These are phyloP conservation scores for Apodemus speciosus DNA, from an alignment of 2,113 vertebrate species.

Conservation along the genomic window DNA sequence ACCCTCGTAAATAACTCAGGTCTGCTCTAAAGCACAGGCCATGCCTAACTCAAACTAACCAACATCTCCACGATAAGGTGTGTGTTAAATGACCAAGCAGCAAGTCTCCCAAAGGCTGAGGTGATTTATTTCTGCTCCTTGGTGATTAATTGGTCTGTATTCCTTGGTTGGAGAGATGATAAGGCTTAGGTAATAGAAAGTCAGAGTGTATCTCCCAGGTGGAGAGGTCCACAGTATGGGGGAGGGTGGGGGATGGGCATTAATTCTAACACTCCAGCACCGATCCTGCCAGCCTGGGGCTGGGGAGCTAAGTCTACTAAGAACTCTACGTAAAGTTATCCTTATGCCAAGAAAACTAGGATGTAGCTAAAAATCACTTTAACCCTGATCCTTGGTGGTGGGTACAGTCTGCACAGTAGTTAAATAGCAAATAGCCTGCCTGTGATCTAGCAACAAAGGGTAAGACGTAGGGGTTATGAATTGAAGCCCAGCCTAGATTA, in stretches of 20 bases:
- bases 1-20: neutral
- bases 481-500: neutral
- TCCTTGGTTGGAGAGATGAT: constrained; percentile 14
- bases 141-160: constrained; percentile 39
- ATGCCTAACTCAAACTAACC: neutral
- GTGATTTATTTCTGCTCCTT: constrained; percentile 45
- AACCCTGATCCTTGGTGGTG: neutral
- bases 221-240: neutral
- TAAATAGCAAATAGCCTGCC: neutral
- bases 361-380: neutral
- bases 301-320: neutral
- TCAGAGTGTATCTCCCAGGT: neutral
- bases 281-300: neutral
- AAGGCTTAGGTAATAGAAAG: constrained; percentile 41
- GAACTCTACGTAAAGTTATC: neutral
- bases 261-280: neutral
- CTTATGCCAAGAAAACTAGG: neutral
- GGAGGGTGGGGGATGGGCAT: neutral
- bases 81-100: neutral
- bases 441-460: neutral
- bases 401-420: neutral
- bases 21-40: neutral
- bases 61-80: neutral
- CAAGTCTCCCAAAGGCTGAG: neutral
- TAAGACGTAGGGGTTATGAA: neutral